A percentile compares a stretch with the other conserved stretches of the same genome.
Conservation (phyloP, 2,113 vertebrate genomes). For the Thalassarche chlororhynchos region DNA sequence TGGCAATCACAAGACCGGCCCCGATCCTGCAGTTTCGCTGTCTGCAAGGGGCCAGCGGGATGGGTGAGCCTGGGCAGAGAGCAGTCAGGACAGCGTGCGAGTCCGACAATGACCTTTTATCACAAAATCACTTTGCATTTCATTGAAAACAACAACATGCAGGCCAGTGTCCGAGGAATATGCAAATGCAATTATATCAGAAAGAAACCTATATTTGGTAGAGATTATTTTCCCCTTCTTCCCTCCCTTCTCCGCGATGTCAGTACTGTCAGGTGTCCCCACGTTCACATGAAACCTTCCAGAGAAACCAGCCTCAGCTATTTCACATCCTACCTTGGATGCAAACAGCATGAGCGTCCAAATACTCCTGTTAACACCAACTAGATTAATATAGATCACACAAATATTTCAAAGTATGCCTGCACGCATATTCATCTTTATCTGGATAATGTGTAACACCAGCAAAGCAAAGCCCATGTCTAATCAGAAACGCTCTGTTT, state of each 20-base stretch:
- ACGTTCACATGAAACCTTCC: rapidly evolving
- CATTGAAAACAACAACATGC: rapidly evolving
- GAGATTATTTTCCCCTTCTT: background rate
- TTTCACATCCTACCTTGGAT: background rate
- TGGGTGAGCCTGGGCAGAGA: rapidly evolving
- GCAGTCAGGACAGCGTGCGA: rapidly evolving
- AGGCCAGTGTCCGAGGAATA: rapidly evolving
- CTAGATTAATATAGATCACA: background rate
- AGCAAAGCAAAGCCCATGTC: background rate
- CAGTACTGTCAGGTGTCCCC: background rate
- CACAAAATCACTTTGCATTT: background rate
- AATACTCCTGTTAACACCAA: background rate
- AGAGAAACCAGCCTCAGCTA: background rate
- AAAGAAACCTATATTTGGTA: no score
- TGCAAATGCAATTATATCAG: rapidly evolving
- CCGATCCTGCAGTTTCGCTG: rapidly evolving
- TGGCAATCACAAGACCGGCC: background rate
- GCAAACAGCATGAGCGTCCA: background rate
- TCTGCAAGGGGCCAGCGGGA: rapidly evolving
- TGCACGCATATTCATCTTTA: background rate
- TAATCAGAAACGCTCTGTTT: background rate
- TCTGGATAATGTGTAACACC: background rate
- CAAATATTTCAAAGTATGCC: background rate
- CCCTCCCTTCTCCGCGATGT: rapidly evolving
- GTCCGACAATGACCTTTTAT: rapidly evolving